phyloP scores from a whole-genome alignment of 2,888 invertebrate species.

The Drosophila rubida region DNA sequence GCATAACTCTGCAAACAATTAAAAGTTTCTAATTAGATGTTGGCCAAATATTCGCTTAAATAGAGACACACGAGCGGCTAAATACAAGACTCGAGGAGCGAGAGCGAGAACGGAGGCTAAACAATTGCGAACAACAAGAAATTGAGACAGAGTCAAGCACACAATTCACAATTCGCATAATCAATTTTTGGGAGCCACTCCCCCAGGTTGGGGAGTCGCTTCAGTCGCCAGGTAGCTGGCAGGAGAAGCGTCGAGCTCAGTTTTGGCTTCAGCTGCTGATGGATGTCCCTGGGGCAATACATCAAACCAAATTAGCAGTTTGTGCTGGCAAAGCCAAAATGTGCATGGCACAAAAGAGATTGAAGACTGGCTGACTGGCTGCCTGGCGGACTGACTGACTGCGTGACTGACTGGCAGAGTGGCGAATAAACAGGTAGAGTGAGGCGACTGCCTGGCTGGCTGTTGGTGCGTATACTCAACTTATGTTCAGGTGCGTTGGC shows the following conservation, averaged over 20 bases:
- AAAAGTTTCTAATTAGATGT: slow-evolving; percentile 12
- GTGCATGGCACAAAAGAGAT: slow-evolving; percentile 57
- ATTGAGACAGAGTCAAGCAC: neutral
- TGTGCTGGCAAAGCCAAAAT: slow-evolving; percentile 55
- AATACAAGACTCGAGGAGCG: neutral
- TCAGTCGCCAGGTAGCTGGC: neutral
- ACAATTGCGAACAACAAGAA: slow-evolving; percentile 19
- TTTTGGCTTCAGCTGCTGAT: slow-evolving; percentile 53
- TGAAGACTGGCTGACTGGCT: slow-evolving; percentile 28
- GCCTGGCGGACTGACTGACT: slow-evolving; percentile 5
- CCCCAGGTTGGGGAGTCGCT: neutral
- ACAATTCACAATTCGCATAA: slow-evolving; percentile 52
- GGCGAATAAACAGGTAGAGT: too few species aligned
- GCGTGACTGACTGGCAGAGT: slow-evolving; percentile 1
- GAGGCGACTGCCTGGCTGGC: slow-evolving; percentile 6
- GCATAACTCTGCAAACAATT: slow-evolving; percentile 3
- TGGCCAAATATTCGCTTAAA: neutral
- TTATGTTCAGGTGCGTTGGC: slow-evolving; percentile 54
- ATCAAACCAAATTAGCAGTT: slow-evolving; percentile 76
- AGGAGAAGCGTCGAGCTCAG: slow-evolving; percentile 4
- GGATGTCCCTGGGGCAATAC: slow-evolving; percentile 72
- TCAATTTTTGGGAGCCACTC: slow-evolving; percentile 56
- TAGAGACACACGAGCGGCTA: neutral
- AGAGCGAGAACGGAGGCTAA: neutral
- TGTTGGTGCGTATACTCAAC: slow-evolving; percentile 13